A percentile compares a stretch with the other conserved stretches of the same genome.
phyloP scores from a whole-genome alignment of 1,140 invertebrate species.

The Apocrypta bakeri region DNA sequence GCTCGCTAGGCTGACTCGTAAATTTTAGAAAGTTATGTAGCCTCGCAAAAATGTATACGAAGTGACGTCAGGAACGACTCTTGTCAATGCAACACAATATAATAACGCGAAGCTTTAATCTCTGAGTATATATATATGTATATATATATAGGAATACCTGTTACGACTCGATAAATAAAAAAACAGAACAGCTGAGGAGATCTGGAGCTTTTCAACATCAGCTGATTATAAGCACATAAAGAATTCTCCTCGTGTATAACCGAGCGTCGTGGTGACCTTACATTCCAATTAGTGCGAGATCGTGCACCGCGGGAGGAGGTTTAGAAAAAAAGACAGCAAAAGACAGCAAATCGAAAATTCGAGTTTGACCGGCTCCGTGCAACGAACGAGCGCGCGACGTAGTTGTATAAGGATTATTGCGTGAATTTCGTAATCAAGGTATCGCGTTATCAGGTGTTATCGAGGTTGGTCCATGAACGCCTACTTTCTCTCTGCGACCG shows the following conservation, averaged over 20 bases:
- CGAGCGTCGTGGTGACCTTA: conserved; percentile 22
- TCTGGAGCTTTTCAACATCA: conserved; percentile 33
- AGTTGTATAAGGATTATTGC: conserved; percentile 39
- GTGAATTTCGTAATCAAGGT: conserved; percentile 41
- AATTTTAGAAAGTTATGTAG: conserved; percentile 42
- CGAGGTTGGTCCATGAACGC: conserved; percentile 16
- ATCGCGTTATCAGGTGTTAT: conserved; percentile 42
- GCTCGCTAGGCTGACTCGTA: neutral
- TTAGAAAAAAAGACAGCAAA: neutral
- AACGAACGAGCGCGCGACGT: too few relatives aligned
- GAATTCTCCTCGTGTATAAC: neutral
- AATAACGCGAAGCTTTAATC: neutral
- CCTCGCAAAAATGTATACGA: neutral
- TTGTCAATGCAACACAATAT: neutral
- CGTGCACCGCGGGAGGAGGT: neutral
- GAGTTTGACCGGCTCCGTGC: conserved; percentile 36
- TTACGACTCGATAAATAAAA: too few relatives aligned
- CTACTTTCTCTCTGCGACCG: conserved; percentile 38
- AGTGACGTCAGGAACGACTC: neutral
- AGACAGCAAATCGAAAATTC: conserved; percentile 34
- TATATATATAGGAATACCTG: too few relatives aligned
- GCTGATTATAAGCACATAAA: conserved; percentile 13
- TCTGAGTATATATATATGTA: too few relatives aligned
- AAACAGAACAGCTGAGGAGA: too few relatives aligned
- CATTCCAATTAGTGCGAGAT: conserved; percentile 39